Evolutionary conservation across 2,113 vertebrate species (phyloP).

Genomic region (Otus sunia): DNA sequence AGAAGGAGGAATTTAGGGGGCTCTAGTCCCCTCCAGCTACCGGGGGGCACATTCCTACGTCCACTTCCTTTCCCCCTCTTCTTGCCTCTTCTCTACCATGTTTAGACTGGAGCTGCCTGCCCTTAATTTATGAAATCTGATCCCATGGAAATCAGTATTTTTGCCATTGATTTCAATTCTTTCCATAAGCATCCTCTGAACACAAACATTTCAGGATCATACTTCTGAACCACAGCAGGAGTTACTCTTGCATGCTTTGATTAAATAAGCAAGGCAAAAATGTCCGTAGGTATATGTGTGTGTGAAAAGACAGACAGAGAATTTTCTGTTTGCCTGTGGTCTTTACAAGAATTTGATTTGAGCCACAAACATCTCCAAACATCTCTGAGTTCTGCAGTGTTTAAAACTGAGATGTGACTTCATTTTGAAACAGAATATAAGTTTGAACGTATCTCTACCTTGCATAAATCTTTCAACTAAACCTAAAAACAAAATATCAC

Average conservation of each 20-base stretch:
- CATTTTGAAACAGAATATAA: background rate
- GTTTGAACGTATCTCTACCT: background rate
- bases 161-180: background rate
- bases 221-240: background rate
- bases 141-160: background rate
- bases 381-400: background rate
- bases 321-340: rapidly evolving
- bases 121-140: background rate
- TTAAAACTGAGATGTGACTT: background rate
- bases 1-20: background rate
- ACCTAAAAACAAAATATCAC: background rate
- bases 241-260: background rate
- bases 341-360: background rate
- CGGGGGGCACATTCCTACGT: background rate
- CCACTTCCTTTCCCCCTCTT: rapidly evolving
- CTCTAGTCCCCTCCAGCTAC: background rate
- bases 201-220: background rate
- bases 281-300: rapidly evolving
- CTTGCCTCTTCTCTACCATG: background rate
- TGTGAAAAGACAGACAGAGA: background rate
- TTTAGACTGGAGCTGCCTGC: background rate
- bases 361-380: background rate
- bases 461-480: background rate
- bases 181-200: background rate
- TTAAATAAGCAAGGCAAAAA: background rate